Conservation (phyloP, 2,888 invertebrate genomes). For the Pheosia gnoma region DNA sequence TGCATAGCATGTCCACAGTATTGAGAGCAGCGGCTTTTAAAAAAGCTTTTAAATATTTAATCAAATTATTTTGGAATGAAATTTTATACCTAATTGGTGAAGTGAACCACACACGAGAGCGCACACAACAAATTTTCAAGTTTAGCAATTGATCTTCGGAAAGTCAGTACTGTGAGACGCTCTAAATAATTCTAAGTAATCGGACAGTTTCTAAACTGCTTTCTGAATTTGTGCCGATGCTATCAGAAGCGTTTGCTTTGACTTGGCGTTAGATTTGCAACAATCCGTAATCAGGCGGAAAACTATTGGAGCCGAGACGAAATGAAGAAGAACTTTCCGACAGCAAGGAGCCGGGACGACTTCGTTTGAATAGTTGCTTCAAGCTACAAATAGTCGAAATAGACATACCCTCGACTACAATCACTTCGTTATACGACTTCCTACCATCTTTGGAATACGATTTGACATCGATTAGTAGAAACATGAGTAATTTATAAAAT, state of each 20-base stretch:
- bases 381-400: not conserved
- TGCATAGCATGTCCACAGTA: too few species aligned
- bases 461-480: too few species aligned
- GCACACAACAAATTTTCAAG: conserved; percentile 7
- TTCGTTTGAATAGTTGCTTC: conserved; percentile 48
- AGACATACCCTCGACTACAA: not conserved
- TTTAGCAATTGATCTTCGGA: conserved; percentile 17
- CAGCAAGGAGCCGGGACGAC: conserved; percentile 55
- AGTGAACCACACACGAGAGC: not conserved
- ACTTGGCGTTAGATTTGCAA: conserved; percentile 70
- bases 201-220: conserved; percentile 48
- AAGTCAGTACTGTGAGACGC: conserved; percentile 21
- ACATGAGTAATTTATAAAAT: too few species aligned
- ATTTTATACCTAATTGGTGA: too few species aligned
- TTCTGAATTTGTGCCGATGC: conserved; percentile 67
- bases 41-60: too few species aligned
- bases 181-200: conserved; percentile 38
- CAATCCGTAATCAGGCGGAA: conserved; percentile 74
- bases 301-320: conserved; percentile 64
- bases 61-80: too few species aligned
- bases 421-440: too few species aligned
- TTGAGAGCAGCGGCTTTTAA: too few species aligned
- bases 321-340: conserved; percentile 67
- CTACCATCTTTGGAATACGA: too few species aligned
- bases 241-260: conserved; percentile 64